Conservation (phyloP, 2,888 invertebrate genomes). For the Pachycephus smyrnensis region DNA sequence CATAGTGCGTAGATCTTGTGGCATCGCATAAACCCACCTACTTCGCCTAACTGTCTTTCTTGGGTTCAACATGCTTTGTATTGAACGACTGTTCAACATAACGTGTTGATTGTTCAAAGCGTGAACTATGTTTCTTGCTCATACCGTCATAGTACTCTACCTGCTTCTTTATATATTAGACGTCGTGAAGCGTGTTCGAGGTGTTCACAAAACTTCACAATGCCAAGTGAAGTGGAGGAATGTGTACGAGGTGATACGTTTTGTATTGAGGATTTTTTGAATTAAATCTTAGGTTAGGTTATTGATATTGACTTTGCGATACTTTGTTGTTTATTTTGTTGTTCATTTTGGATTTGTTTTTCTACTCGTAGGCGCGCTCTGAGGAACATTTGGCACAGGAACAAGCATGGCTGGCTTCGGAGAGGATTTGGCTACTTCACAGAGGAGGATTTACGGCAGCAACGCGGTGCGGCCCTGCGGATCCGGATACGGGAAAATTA, state of each 20-base stretch:
- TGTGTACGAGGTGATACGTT: neutral
- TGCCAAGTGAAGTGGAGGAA: neutral
- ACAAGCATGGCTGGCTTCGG: constrained; percentile 78
- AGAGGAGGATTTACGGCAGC: constrained; percentile 92
- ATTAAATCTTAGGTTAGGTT: neutral
- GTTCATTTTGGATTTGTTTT: neutral
- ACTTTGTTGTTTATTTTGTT: neutral
- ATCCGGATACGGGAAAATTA: constrained; percentile 74
- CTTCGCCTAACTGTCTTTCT: constrained; percentile 22
- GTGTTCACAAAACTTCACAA: neutral
- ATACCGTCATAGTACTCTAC: constrained; percentile 28
- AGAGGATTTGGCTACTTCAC: constrained; percentile 93
- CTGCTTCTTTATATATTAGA: constrained; percentile 28
- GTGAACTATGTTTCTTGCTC: constrained; percentile 30
- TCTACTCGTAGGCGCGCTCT: constrained; percentile 73
- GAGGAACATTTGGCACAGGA: constrained; percentile 77
- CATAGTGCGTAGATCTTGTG: constrained; percentile 29
- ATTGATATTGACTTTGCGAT: neutral
- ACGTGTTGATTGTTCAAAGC: constrained; percentile 21
- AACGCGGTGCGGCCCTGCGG: constrained; percentile 65
- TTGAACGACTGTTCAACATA: neutral
- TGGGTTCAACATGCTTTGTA: neutral
- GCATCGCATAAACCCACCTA: constrained; percentile 30
- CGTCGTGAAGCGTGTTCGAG: constrained; percentile 16
- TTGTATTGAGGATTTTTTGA: neutral